phyloP scores from a whole-genome alignment of 1,140 invertebrate species.

The Berghia stephanieae region DNA sequence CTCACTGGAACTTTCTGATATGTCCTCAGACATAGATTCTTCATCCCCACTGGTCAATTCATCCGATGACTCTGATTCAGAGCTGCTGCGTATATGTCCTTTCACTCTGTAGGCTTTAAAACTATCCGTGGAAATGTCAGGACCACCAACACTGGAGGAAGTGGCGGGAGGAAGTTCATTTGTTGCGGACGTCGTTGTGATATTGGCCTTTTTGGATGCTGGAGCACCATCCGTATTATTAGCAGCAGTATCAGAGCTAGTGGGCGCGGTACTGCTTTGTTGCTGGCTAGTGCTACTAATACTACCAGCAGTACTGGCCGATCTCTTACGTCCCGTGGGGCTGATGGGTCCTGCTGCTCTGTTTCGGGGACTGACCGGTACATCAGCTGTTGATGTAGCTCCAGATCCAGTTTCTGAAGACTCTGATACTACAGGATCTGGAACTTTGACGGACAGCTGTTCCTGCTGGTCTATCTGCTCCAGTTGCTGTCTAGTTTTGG shows the following conservation, averaged over 20 bases:
- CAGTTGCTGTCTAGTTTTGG: constrained; percentile 47
- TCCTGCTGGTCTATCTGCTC: constrained; percentile 39
- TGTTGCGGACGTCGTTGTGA: constrained; percentile 18
- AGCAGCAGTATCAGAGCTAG: no score
- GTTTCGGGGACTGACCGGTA: constrained; percentile 37
- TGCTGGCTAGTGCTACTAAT: neutral
- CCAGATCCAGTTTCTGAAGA: constrained; percentile 39
- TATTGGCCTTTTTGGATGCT: constrained; percentile 44
- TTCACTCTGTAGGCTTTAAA: constrained; percentile 54
- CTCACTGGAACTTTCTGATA: constrained; percentile 51
- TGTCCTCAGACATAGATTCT: constrained; percentile 53
- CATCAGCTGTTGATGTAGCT: neutral
- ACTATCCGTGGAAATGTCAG: constrained; percentile 55
- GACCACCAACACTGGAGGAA: constrained; percentile 37
- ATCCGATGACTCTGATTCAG: constrained; percentile 58
- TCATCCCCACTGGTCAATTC: constrained; percentile 59
- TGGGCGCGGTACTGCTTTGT: no score
- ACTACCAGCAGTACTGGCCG: constrained; percentile 52
- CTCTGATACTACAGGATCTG: constrained; percentile 41
- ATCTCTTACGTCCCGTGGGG: constrained; percentile 51
- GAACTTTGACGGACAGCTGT: constrained; percentile 28
- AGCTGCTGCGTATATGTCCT: constrained; percentile 53
- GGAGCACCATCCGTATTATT: no score
- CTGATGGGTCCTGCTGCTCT: constrained; percentile 37
- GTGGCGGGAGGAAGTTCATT: constrained; percentile 26